Conservation (phyloP, 2,113 vertebrate species). For the Clupea harengus region DNA sequence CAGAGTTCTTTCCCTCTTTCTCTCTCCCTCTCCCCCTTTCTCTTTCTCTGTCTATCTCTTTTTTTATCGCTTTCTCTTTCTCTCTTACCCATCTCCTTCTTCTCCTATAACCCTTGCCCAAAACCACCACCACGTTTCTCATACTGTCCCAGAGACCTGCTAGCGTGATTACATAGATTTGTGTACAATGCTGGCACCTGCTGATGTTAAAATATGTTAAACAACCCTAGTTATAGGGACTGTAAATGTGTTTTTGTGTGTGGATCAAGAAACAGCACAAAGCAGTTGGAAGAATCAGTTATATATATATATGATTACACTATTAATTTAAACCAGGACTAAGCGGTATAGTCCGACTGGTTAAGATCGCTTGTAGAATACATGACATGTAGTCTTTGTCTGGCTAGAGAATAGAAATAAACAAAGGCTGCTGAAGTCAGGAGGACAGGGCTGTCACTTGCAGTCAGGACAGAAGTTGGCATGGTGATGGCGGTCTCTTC, state of each 20-base stretch:
- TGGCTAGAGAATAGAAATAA: conserved; percentile 1
- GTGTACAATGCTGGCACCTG: background rate
- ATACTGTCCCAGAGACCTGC: background rate
- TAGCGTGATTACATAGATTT: background rate
- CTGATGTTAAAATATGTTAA: background rate
- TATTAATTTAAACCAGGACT: background rate
- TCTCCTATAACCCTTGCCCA: background rate
- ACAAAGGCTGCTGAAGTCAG: conserved; percentile 7
- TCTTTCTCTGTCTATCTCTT: background rate
- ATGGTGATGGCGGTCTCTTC: background rate
- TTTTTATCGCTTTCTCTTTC: conserved; percentile 1
- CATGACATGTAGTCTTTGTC: conserved; percentile 7
- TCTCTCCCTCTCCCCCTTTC: conserved; percentile 42
- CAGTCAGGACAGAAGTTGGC: background rate
- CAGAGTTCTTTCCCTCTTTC: conserved; percentile 55
- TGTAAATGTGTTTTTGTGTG: conserved; percentile 4
- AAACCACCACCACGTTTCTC: background rate
- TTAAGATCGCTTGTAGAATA: background rate
- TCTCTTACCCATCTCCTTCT: background rate
- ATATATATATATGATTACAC: background rate
- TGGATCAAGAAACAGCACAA: background rate
- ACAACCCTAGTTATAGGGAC: background rate
- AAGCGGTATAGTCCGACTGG: background rate
- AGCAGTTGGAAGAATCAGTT: background rate
- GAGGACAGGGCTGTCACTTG: conserved; percentile 6